These are phyloP conservation scores for Oophaga pumilio DNA, from an alignment of 2,113 vertebrate genomes.

Conservation along the genomic window DNA sequence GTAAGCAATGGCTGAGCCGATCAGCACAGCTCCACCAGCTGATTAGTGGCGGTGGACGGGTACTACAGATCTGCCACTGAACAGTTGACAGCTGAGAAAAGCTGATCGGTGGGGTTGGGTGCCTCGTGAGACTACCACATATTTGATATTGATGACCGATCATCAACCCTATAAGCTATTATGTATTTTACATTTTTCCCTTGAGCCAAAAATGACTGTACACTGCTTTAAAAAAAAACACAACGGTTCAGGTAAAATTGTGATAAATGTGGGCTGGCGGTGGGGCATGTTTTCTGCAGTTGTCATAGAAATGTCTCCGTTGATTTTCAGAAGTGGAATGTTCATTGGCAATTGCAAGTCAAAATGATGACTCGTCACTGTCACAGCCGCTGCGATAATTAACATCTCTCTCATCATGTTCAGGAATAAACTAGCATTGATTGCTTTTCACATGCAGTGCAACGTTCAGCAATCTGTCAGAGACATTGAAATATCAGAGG, in stretches of 20 bases:
- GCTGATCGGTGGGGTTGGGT: too few relatives aligned
- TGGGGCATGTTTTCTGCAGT: background rate
- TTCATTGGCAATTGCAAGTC: slow-evolving; percentile 8
- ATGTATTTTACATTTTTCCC: background rate
- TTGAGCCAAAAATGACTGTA: background rate
- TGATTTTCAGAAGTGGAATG: background rate
- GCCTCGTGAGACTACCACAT: too few relatives aligned
- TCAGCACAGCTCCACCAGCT: too few relatives aligned
- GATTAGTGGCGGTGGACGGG: too few relatives aligned
- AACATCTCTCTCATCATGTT: background rate
- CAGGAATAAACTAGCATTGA: background rate
- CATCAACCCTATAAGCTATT: background rate
- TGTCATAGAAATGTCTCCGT: background rate
- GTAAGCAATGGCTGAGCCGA: too few relatives aligned
- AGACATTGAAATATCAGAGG: too few relatives aligned
- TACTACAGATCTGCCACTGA: too few relatives aligned
- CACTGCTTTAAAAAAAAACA: background rate
- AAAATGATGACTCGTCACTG: background rate
- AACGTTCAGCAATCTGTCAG: background rate
- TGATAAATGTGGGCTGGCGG: background rate
- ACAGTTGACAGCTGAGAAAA: too few relatives aligned
- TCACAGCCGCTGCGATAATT: background rate
- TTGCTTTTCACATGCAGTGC: background rate
- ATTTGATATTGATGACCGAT: background rate
- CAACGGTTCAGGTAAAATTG: background rate